Conservation (phyloP, 2,113 vertebrate species). For the Dryoscopus gambensis region DNA sequence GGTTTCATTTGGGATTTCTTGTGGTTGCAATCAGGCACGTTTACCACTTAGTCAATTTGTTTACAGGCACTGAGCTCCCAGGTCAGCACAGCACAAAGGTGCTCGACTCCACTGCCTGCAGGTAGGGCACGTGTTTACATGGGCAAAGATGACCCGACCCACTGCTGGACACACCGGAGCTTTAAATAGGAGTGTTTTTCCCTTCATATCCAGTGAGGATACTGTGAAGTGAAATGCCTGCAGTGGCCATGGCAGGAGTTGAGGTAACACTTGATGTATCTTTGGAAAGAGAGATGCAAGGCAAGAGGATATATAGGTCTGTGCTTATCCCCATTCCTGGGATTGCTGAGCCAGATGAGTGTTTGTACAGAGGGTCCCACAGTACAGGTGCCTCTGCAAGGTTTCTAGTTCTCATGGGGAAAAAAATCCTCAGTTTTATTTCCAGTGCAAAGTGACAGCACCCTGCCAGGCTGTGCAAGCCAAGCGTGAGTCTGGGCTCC, state of each 20-base stretch:
- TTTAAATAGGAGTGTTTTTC: not conserved
- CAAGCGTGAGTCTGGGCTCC: not conserved
- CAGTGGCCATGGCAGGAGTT: not conserved
- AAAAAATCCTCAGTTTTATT: not conserved
- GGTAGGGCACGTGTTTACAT: accelerated
- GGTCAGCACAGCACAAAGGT: not conserved
- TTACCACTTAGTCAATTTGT: not conserved
- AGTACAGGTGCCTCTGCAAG: not conserved
- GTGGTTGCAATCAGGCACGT: not conserved
- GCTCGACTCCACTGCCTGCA: not conserved
- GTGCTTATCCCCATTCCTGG: not conserved
- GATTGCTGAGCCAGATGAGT: not conserved
- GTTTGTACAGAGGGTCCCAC: not conserved
- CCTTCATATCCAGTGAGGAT: not conserved
- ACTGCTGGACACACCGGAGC: not conserved
- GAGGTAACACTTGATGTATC: not conserved
- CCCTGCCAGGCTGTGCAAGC: not conserved
- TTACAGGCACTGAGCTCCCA: not conserved
- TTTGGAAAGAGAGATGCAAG: not conserved
- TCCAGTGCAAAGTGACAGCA: not conserved
- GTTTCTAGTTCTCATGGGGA: not conserved
- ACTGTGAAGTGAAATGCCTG: not conserved
- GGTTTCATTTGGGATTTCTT: not conserved
- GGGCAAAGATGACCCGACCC: not conserved
- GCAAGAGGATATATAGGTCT: not conserved